phyloP scores from a whole-genome alignment of 1,140 invertebrate genomes.

The Zaprionus vittiger region DNA sequence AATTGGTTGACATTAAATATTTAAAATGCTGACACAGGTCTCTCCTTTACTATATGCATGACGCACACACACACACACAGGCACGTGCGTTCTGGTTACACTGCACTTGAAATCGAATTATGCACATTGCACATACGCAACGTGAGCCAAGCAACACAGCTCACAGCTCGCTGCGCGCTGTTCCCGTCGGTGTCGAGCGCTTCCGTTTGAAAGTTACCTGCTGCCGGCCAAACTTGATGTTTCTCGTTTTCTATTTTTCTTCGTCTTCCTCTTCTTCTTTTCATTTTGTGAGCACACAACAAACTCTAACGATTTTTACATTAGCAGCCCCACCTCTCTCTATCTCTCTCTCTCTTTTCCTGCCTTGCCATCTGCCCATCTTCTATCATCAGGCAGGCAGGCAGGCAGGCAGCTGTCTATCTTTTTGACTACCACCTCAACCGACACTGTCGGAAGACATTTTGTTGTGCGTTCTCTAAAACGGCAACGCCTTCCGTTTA shows the following conservation, averaged over 20 bases:
- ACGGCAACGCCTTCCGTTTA: conserved; percentile 63
- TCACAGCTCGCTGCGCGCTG: conserved; percentile 17
- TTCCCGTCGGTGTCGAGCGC: conserved; percentile 23
- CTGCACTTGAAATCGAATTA: conserved; percentile 70
- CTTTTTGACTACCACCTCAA: conserved; percentile 65
- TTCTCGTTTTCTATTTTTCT: background rate
- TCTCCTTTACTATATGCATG: conserved; percentile 21
- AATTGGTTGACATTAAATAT: conserved; percentile 78
- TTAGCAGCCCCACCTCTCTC: conserved; percentile 45
- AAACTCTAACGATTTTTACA: conserved; percentile 78
- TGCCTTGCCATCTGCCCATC: background rate
- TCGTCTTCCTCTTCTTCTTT: background rate
- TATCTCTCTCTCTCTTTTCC: background rate
- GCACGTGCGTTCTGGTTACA: conserved; percentile 19
- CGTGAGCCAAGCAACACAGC: conserved; percentile 34
- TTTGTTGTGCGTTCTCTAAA: conserved; percentile 58
- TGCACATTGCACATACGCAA: conserved; percentile 64
- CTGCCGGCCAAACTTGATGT: conserved; percentile 32
- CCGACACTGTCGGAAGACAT: conserved; percentile 58
- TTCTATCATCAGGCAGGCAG: conserved; percentile 11
- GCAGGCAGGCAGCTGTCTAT: conserved; percentile 66
- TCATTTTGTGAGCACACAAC: conserved; percentile 36
- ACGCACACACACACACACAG: conserved; percentile 34
- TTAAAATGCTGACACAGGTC: conserved; percentile 68
- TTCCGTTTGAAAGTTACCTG: conserved; percentile 57